Base-by-base conservation (phyloP, 2,888 invertebrate species). In the Gortyna flavago region DNA sequence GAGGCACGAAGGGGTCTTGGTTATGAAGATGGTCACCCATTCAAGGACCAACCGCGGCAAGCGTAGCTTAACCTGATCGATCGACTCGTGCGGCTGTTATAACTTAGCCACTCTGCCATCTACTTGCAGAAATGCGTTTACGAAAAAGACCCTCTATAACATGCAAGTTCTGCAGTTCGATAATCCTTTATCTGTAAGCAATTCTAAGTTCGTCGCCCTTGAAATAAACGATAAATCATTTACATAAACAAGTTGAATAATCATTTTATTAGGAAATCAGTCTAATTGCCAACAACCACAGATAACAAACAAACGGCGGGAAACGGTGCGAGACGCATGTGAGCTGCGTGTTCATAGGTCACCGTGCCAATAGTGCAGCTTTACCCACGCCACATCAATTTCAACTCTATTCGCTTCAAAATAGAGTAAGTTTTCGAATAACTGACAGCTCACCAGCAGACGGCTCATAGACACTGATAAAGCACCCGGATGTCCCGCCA, bases 401-500 rank as follows among this genome's bases (percentile, higher is more conserved):
- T 69, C 18, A 79, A 79, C 81, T 64, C 64, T 85, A 77, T 48
- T 0, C 0, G 0, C 0, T 44, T 29, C 1, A 0, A 0, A 2
- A 44, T 71, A 75, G 2, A 75, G 67, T 75, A 44, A 4, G 5
- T 32, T 70, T 69, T 86, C 13, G 16, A 62, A 68, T 81, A 51
- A 68, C 57, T 29, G 70, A 65, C 65, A 62, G 54, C 35, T 62
- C 59, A 67, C 25, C 69, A 79, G 85, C 84, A 92, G 92, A 93
- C 93, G 81, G 83, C 84, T 79, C 83, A 89, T 87, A 92, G 93
- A 92, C 92, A 71, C 71, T 75, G 84, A 79, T 71, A 89, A 90
- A 91, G 87, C 84, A 88, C 90, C 91, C 93, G 92, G 93, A 93
- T 90, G 87, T 85, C 88, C 89, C 89, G 83, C 68, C 69, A 72